Base-by-base conservation (phyloP, 2,113 vertebrate species). In the Neolamprologus hecqui region DNA sequence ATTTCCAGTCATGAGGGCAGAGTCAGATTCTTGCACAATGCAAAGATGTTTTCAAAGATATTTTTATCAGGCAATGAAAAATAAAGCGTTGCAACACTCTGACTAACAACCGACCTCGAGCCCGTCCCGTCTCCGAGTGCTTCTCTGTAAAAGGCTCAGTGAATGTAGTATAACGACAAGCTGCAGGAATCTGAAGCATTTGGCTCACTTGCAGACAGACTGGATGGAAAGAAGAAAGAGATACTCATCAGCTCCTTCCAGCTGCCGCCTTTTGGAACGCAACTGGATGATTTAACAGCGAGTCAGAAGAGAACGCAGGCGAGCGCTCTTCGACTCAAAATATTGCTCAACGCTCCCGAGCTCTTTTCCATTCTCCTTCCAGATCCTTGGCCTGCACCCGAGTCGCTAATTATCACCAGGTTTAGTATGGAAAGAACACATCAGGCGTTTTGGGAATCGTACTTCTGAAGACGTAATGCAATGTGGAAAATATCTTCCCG, bases 381-480 rank as follows among this genome's bases (percentile, higher is more conserved):
- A 88, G 82, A 90, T 86, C 88, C 88, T 87, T 91, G 92, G 92
- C 92, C 37, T 40, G 70, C 33, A 11, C 86, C 77, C 8, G 26
- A 79, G 84, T 40, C 40, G 5, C 86, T 93, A 94, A 95, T 95
- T 91, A 92, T 87, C 93, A 92, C 89, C 94, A 93, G 93, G 85
- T 93, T 93, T 86, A 84, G 84, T 19, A 91, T 92, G 94, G 95
- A 95, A 94, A 95, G 84, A 92, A 88, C 83, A 88, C 81, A 86
- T 93, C 85, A 92, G 86, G 63, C 68, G 5, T 23, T 57, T 79
- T n/a, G 14, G 84, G 85, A 86, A 84, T 82, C 68, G 28, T 53
- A 42, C 80, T 81, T 82, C 63, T 86, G 80, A 90, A 83, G 86
- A 86, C 51, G 19, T 54, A 54, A 86, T 57, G 85, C 54, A 86